Evolutionary conservation across 30 jellyfish, hydroid and myxozoan species (phyloP).

Genomic region (Hydractinia symbiolongicarpus): DNA sequence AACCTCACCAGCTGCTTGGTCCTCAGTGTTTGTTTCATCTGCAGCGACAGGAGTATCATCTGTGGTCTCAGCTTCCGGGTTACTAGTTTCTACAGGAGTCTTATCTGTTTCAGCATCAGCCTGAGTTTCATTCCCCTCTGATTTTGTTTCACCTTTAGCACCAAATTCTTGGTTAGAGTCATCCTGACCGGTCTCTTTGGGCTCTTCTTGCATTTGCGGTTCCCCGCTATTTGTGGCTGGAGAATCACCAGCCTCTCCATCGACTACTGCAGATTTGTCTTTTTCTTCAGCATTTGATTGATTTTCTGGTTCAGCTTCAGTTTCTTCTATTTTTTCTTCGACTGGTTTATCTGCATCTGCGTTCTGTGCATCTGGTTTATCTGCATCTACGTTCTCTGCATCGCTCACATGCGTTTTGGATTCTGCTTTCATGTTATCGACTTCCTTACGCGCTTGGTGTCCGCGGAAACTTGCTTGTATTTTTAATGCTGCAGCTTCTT

Average conservation of each 20-base stretch:
- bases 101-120: not conserved
- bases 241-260: not conserved
- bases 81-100: constrained; percentile 6
- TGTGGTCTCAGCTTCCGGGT: constrained; percentile 3
- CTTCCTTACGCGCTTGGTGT: constrained; percentile 70
- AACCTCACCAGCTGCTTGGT: not conserved
- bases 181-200: not conserved
- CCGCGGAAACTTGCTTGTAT: constrained; percentile 87
- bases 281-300: not conserved
- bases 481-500: constrained; percentile 71
- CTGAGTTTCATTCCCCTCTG: not conserved
- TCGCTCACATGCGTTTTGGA: constrained; percentile 38
- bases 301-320: not conserved
- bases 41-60: not conserved
- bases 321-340: not conserved
- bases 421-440: constrained; percentile 39
- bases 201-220: not conserved
- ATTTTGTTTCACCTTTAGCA: not conserved
- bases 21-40: not conserved
- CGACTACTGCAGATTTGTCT: not conserved
- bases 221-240: not conserved
- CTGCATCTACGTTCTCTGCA: constrained; percentile 48
- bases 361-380: constrained; percentile 46
- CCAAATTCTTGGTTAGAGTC: not conserved
- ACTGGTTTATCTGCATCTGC: constrained; percentile 19